Evolutionary conservation across 2,113 vertebrate genomes (phyloP).

Genomic region (Corythoichthys intestinalis): DNA sequence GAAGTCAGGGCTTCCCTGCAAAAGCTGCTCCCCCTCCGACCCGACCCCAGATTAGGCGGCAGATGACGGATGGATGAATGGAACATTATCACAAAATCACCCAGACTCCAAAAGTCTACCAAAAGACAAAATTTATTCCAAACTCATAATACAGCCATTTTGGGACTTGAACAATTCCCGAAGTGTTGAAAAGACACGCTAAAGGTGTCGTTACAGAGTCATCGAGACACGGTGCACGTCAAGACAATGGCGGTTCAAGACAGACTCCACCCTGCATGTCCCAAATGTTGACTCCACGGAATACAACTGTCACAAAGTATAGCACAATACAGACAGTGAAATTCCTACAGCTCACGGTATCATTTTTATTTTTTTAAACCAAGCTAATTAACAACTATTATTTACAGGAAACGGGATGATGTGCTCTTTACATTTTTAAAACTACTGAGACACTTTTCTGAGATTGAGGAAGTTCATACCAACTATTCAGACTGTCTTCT

Average conservation of each 20-base stretch:
- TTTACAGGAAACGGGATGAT: conserved; percentile 64
- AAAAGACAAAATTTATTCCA: conserved; percentile 97
- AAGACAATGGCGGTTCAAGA: conserved; percentile 76
- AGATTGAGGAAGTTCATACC: conserved; percentile 30
- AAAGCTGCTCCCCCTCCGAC: too few relatives aligned
- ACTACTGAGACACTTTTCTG: not conserved
- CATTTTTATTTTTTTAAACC: conserved; percentile 41
- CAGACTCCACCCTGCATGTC: conserved; percentile 55
- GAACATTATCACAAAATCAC: conserved; percentile 21
- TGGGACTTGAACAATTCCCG: conserved; percentile 70
- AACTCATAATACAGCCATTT: conserved; percentile 88
- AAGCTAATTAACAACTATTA: conserved; percentile 53
- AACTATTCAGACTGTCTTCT: not conserved
- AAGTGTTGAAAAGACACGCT: conserved; percentile 83
- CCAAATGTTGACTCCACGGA: conserved; percentile 67
- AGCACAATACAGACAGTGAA: conserved; percentile 78
- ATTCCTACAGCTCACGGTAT: conserved; percentile 65
- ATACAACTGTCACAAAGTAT: conserved; percentile 83
- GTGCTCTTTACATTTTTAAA: conserved; percentile 50
- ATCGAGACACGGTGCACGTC: conserved; percentile 75
- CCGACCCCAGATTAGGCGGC: too few relatives aligned
- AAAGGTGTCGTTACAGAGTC: conserved; percentile 64
- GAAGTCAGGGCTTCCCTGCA: too few relatives aligned
- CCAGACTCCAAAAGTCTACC: conserved; percentile 71
- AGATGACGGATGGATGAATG: not conserved